Evolutionary conservation across 1,140 invertebrate genomes (phyloP).

Genomic region (Conus betulinus): DNA sequence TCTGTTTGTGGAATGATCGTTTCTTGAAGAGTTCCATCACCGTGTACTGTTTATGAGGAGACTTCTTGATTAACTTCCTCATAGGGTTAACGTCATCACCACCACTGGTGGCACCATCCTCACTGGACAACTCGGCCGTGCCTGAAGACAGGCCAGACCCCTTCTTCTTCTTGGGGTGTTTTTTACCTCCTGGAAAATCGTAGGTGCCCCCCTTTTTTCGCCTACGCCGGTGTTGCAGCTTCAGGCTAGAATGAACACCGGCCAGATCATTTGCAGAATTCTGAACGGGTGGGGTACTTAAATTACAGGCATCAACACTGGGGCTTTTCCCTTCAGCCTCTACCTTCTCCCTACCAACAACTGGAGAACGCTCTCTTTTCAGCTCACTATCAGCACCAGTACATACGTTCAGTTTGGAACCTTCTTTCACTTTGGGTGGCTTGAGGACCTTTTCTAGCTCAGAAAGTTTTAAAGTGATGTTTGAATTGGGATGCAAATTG

Average conservation of each 20-base stretch:
- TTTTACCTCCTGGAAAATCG: slow-evolving; percentile 6
- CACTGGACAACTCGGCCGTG: background rate
- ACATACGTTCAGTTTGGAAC: background rate
- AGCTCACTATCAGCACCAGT: background rate
- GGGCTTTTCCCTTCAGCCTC: background rate
- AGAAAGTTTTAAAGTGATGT: slow-evolving; percentile 21
- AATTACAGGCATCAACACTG: background rate
- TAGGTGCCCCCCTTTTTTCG: slow-evolving; percentile 10
- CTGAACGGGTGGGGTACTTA: background rate
- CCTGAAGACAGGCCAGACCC: background rate
- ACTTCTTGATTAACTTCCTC: slow-evolving; percentile 4
- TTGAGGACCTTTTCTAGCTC: slow-evolving; percentile 14
- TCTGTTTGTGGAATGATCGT: background rate
- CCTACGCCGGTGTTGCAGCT: background rate
- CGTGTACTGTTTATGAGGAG: slow-evolving; percentile 1
- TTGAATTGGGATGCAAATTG: slow-evolving; percentile 15
- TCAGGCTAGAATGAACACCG: background rate
- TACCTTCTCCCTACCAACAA: background rate
- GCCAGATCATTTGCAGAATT: background rate
- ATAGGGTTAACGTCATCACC: background rate
- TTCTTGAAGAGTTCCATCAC: slow-evolving; percentile 9
- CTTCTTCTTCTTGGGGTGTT: slow-evolving; percentile 3
- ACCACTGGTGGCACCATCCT: background rate
- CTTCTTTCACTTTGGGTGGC: background rate
- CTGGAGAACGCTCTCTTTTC: background rate